phyloP scores from a whole-genome alignment of 1,140 invertebrate genomes.

The Drosophila yakuba region DNA sequence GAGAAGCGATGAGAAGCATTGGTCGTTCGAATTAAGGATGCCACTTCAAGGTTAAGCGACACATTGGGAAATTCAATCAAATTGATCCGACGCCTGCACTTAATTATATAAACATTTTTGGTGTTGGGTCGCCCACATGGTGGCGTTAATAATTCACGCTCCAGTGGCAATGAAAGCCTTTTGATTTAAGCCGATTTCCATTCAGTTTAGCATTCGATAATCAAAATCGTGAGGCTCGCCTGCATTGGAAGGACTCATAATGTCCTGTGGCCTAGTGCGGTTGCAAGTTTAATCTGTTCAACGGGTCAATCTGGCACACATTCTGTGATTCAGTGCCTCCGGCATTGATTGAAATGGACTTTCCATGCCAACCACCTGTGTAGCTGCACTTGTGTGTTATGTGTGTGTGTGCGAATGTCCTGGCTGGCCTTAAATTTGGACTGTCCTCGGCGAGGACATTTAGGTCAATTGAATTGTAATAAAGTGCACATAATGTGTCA shows the following conservation, averaged over 20 bases:
- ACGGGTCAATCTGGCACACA: conserved; percentile 15
- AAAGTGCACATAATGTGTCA: conserved; percentile 58
- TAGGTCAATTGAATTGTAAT: conserved; percentile 69
- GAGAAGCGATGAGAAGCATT: not conserved
- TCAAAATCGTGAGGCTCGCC: conserved; percentile 20
- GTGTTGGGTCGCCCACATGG: conserved; percentile 7
- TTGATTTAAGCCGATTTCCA: conserved; percentile 41
- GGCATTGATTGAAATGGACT: conserved; percentile 58
- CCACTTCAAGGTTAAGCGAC: conserved; percentile 26
- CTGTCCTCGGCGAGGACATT: conserved; percentile 27
- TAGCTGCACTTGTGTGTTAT: not conserved
- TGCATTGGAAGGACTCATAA: conserved; percentile 13
- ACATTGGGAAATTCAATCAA: conserved; percentile 18
- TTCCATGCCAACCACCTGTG: conserved; percentile 27
- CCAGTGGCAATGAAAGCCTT: conserved; percentile 6
- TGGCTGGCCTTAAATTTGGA: conserved; percentile 22
- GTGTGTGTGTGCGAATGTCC: conserved; percentile 10
- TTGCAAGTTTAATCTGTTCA: conserved; percentile 45
- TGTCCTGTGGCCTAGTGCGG: not conserved
- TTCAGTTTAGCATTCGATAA: conserved; percentile 40
- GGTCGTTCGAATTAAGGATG: conserved; percentile 17
- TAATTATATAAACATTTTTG: conserved; percentile 35
- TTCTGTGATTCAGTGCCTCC: conserved; percentile 39
- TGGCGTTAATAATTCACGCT: conserved; percentile 27
- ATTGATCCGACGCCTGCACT: conserved; percentile 20